Conservation (phyloP, 2,113 vertebrate species). For the Plecturocebus donacophilus region DNA sequence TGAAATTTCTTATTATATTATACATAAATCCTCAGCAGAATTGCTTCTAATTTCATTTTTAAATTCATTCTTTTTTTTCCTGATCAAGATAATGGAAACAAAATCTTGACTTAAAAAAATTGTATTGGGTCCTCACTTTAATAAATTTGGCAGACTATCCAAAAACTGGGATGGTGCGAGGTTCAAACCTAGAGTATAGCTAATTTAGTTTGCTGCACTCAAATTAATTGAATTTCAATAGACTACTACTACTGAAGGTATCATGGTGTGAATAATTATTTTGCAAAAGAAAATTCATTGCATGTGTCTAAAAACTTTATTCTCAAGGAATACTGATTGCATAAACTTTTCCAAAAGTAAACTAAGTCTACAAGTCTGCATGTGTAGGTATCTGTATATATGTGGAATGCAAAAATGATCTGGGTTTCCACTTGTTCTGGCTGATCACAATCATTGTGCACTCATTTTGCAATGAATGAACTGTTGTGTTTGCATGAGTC, state of each 20-base stretch:
- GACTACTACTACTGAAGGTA: background rate
- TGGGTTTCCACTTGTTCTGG: background rate
- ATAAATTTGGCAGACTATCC: background rate
- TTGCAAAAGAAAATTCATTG: background rate
- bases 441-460: background rate
- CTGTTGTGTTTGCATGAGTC: background rate
- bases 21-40: background rate
- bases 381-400: background rate
- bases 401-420: background rate
- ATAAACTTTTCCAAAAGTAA: background rate
- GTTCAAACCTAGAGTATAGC: background rate
- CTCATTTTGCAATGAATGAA: background rate
- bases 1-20: background rate
- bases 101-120: background rate
- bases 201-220: background rate
- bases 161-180: background rate
- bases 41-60: background rate
- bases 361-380: background rate
- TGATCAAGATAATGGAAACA: slow-evolving; percentile 22
- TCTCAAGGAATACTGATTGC: background rate
- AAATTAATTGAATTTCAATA: background rate
- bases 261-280: background rate
- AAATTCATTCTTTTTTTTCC: background rate
- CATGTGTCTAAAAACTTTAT: background rate
- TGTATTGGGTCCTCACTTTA: background rate